These are phyloP conservation scores for Mythimna impura DNA, from an alignment of 2,888 invertebrate species.

Conservation along the genomic window DNA sequence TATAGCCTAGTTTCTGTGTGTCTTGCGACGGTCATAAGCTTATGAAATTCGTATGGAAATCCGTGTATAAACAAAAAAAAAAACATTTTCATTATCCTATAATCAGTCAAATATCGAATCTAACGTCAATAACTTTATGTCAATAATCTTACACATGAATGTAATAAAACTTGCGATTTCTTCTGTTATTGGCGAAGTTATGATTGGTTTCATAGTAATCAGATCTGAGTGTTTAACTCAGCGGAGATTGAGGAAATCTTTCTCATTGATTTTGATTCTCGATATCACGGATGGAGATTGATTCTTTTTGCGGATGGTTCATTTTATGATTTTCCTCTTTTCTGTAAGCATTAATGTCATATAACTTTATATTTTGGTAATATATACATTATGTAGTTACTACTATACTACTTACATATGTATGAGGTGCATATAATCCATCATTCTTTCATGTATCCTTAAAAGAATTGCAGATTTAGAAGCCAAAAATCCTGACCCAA, in stretches of 20 bases:
- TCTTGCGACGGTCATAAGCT: too few species aligned
- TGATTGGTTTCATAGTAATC: constrained; percentile 72
- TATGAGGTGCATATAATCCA: too few species aligned
- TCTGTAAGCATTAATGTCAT: too few species aligned
- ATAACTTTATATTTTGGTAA: too few species aligned
- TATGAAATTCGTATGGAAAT: neutral
- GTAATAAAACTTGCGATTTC: constrained; percentile 36
- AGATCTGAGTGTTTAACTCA: constrained; percentile 61
- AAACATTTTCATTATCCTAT: neutral
- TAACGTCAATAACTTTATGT: constrained; percentile 9
- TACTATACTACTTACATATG: too few species aligned
- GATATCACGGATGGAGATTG: neutral
- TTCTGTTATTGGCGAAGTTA: constrained; percentile 75
- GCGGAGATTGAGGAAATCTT: constrained; percentile 15
- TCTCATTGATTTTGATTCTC: constrained; percentile 9
- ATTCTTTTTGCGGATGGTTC: neutral
- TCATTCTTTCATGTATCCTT: neutral
- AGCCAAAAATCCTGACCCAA: neutral
- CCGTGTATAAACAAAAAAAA: neutral
- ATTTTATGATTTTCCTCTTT: neutral
- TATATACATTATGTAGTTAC: too few species aligned
- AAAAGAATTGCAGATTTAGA: neutral
- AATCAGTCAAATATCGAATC: constrained; percentile 1
- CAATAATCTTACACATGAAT: neutral
- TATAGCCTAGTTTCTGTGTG: too few species aligned